Evolutionary conservation across 2,797 vertebrate species (phyloP).

Genomic region (Melanotaenia pygmaea): DNA sequence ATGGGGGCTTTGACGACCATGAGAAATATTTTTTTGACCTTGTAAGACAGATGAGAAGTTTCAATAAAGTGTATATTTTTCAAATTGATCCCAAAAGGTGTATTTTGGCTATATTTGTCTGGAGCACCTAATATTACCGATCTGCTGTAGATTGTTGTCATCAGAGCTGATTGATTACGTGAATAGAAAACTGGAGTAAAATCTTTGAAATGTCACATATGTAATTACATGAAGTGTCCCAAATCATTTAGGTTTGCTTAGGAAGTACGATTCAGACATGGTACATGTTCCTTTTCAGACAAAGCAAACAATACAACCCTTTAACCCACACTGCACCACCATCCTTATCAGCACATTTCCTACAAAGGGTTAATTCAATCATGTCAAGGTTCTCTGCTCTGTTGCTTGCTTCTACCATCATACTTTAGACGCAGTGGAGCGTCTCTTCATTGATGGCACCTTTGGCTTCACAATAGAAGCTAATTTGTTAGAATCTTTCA

Average conservation of each 20-base stretch:
- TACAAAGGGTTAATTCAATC: constrained; percentile 97
- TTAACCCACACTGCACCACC: constrained; percentile 64
- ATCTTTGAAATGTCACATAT: background rate
- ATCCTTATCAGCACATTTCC: constrained; percentile 80
- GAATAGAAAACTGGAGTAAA: background rate
- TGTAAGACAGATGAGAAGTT: background rate
- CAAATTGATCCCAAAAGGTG: background rate
- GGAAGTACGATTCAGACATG: constrained; percentile 38
- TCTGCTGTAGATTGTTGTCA: constrained; percentile 4
- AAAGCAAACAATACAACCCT: constrained; percentile 57
- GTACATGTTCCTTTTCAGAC: constrained; percentile 72
- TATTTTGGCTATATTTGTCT: background rate
- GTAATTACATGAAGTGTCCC: constrained; percentile 20
- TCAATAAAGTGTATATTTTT: constrained; percentile 1
- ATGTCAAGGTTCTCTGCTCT: constrained; percentile 93
- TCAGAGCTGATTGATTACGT: background rate
- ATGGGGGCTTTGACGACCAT: background rate
- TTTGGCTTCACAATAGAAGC: constrained; percentile 99
- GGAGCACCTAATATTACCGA: background rate
- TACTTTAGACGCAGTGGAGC: constrained; percentile 97
- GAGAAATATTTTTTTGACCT: background rate
- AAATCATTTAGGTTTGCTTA: constrained; percentile 41
- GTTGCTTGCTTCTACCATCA: constrained; percentile 92
- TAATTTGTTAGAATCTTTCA: constrained; percentile 99
- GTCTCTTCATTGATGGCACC: constrained; percentile 99